Percentiles rank a stretch among this genome's conserved stretches.
Evolutionary conservation across 1,140 invertebrate species (phyloP).

Genomic region (Orussus abietinus): DNA sequence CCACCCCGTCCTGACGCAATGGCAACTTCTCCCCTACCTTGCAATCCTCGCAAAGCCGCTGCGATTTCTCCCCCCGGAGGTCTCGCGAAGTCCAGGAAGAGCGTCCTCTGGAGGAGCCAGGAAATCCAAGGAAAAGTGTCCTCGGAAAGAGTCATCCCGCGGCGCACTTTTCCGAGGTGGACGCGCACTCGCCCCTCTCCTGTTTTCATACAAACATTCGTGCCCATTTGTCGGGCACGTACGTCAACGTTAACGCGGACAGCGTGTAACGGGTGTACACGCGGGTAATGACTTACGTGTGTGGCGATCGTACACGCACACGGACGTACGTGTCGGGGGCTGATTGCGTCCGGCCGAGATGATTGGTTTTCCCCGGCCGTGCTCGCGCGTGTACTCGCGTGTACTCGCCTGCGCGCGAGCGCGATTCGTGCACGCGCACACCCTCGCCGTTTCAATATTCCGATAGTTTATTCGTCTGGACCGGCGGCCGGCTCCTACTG

Average conservation of each 20-base stretch:
- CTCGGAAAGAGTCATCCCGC: too few relatives aligned
- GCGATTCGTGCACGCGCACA: slow-evolving; percentile 12
- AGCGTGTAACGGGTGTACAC: slow-evolving; percentile 26
- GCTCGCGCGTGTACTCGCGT: slow-evolving; percentile 23
- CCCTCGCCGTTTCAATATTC: slow-evolving; percentile 45
- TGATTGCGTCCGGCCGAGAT: slow-evolving; percentile 44
- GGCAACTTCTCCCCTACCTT: too few relatives aligned
- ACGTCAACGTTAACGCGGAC: slow-evolving; percentile 12
- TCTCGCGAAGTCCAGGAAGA: too few relatives aligned
- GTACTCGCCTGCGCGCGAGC: slow-evolving; percentile 29
- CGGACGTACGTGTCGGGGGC: slow-evolving; percentile 20
- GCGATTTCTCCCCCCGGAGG: too few relatives aligned
- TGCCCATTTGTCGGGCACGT: slow-evolving; percentile 14
- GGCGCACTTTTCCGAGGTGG: too few relatives aligned
- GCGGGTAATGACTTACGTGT: slow-evolving; percentile 21
- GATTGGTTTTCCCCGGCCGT: slow-evolving; percentile 40
- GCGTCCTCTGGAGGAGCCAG: too few relatives aligned
- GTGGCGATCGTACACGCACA: slow-evolving; percentile 12
- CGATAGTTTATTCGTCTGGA: slow-evolving; percentile 50
- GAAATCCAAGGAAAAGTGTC: too few relatives aligned
- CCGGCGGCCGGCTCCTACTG: slow-evolving; percentile 34
- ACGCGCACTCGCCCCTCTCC: too few relatives aligned
- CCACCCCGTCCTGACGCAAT: too few relatives aligned
- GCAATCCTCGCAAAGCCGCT: too few relatives aligned
- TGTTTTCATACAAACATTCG: slow-evolving; percentile 18